These are phyloP conservation scores for Lamellibrachia satsuma DNA, from an alignment of 2,888 invertebrate species.

Conservation along the genomic window DNA sequence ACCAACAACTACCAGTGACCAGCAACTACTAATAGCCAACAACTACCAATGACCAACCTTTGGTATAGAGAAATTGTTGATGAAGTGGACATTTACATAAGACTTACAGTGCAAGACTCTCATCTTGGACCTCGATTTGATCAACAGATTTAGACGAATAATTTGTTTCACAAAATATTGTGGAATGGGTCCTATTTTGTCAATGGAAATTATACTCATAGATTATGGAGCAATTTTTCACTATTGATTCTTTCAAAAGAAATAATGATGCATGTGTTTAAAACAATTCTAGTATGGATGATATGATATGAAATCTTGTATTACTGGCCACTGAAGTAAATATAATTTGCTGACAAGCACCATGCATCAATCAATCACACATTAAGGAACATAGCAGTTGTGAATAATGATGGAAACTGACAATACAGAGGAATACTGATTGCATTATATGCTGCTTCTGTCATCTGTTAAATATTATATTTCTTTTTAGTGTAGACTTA, in stretches of 20 bases:
- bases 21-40: no score
- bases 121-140: not conserved
- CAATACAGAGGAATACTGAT: not conserved
- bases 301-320: not conserved
- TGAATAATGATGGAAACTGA: not conserved
- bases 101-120: not conserved
- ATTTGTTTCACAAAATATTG: not conserved
- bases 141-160: not conserved
- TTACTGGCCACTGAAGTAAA: not conserved
- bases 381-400: not conserved
- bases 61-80: not conserved
- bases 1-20: not conserved
- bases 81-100: not conserved
- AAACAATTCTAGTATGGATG: not conserved
- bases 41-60: no score
- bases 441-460: not conserved
- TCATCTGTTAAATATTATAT: not conserved
- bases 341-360: not conserved
- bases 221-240: not conserved
- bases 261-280: not conserved
- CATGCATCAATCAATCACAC: not conserved
- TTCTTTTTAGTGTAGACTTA: not conserved
- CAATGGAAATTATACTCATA: not conserved
- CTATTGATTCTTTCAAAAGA: not conserved
- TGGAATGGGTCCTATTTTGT: not conserved